Evolutionary conservation across 92 coral and sea anemone genomes (phyloP), one percentile per base, ranked within the genome.

Genomic region (Galaxea fascicularis): DNA sequence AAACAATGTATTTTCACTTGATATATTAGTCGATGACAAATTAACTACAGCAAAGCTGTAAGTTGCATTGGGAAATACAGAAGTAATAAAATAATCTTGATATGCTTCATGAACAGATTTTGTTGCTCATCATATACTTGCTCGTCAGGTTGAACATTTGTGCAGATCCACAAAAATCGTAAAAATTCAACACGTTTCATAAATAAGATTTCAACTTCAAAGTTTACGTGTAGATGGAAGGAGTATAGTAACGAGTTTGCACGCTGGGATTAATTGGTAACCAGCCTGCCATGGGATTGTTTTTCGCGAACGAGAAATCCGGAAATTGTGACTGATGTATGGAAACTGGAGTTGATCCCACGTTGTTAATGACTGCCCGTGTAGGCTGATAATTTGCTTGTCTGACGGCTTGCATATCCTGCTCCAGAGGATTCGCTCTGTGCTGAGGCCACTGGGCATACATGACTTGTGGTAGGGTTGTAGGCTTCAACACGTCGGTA

Each of bases 381-480:
- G 46, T 12, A n/a, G 73, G 82, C 73, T 63, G 82, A 44, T 65
- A 78, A 44, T 30, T 28, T 39, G 70, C 35, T 7, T 62, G 46
- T 41, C 82, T 46, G 62, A 78, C 16, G 1, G 82, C 39, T 77
- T 77, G 70, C 71, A 63, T 65, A 62, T 78, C 68, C 29, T 78
- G 82, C 13, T 63, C 59, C 45, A 78, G 35, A 21, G 62, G 30
- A 46, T 64, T 64, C 35, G 45, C 46, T 28, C 20, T 78, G 63
- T 78, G 72, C 46, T 78, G 72, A 21, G 71, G 82, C 82, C 82
- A 78, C 6, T 35, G 41, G 18, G 82, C 45, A 10, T 16, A 41
- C 46, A 41, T 78, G 58, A 45, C 24, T 20, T 63, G 35, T 16
- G 82, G 10, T 8, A 31, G 10, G 21, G 66, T 8, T 8, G 30